Conservation (phyloP, 2,113 vertebrate genomes). For the Hiodon tergisus region DNA sequence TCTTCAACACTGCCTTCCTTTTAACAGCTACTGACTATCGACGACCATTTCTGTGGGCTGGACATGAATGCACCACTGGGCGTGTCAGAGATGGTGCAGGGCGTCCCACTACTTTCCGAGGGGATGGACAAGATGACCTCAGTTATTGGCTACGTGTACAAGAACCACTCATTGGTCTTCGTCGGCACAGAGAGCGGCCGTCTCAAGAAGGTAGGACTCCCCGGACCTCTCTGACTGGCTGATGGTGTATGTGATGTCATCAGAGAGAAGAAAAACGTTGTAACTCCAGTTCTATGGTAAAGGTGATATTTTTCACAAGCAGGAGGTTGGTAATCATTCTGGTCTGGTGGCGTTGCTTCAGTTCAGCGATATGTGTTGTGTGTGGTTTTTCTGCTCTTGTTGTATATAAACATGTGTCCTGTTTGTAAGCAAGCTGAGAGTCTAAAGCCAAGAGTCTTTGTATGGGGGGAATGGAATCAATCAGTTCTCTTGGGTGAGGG, state of each 20-base stretch:
- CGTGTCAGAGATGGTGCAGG: constrained; percentile 90
- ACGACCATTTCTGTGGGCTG: constrained; percentile 95
- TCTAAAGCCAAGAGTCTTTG: too few relatives aligned
- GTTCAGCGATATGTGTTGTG: too few relatives aligned
- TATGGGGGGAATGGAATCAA: too few relatives aligned
- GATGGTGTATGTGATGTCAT: neutral
- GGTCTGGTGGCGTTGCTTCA: too few relatives aligned
- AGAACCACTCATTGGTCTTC: constrained; percentile 95
- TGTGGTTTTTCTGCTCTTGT: too few relatives aligned
- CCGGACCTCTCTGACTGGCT: neutral
- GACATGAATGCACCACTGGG: constrained; percentile 98
- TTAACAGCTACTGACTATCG: constrained; percentile 86
- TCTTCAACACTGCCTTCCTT: neutral
- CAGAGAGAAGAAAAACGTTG: neutral
- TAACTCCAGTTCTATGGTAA: too few relatives aligned
- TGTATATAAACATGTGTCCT: too few relatives aligned
- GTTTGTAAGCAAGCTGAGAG: too few relatives aligned
- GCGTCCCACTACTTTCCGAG: constrained; percentile 85
- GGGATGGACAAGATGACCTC: constrained; percentile 91
- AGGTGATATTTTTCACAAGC: too few relatives aligned
- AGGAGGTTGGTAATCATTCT: too few relatives aligned
- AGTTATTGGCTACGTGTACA: constrained; percentile 94
- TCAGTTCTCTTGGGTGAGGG: too few relatives aligned
- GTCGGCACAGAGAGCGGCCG: constrained; percentile 91
- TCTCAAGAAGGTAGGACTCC: constrained; percentile 87